Base-by-base conservation (phyloP, 2,888 invertebrate species). In the Lathronympha strigana region DNA sequence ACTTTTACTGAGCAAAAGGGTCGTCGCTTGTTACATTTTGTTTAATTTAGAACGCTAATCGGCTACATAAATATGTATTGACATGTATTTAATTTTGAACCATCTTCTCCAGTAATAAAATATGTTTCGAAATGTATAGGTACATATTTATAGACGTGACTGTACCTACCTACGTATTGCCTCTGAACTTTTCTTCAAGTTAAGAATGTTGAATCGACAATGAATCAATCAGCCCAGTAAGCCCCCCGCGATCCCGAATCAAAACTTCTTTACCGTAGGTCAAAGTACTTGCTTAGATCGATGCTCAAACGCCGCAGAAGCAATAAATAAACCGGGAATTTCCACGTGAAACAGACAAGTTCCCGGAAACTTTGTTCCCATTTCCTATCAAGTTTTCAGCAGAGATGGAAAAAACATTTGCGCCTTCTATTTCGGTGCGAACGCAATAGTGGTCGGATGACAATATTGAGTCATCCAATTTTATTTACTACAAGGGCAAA, bases 251-350 rank as follows among this genome's bases (percentile, higher is more conserved):
- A 54, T 54, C 60, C 64, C 57, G 57, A 67, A 58, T 70, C 71
- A 67, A 69, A 68, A 70, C 69, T 71, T 71, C 66, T 69, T 67
- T 66, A 50, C 67, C 66, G 67, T 68, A 68, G 68, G 66, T 67
- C 67, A 72, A 61, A 68, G 71, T 68, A 68, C 66, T 67, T 68
- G 64, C 66, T 69, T 68, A 69, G 77, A 80, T 82, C 81, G 77
- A 82, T 80, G 76, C 66, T 67, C 70, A 72, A 68, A 70, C 71
- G 69, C 72, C 72, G 70, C 69, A 55, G 66, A 64, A 69, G 77
- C 77, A 76, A 81, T 82, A 84, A 82, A 83, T 83, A 82, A 78
- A 77, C 69, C 66, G 68, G 71, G 58, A 64, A 66, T 63, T 71
- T 70, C 73, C 69, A 72, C 68, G 70, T 63, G 50, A 67, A 67